Evolutionary conservation across 2,113 vertebrate species (phyloP), one percentile per base, ranked within the genome.

Genomic region (Cacatua alba): DNA sequence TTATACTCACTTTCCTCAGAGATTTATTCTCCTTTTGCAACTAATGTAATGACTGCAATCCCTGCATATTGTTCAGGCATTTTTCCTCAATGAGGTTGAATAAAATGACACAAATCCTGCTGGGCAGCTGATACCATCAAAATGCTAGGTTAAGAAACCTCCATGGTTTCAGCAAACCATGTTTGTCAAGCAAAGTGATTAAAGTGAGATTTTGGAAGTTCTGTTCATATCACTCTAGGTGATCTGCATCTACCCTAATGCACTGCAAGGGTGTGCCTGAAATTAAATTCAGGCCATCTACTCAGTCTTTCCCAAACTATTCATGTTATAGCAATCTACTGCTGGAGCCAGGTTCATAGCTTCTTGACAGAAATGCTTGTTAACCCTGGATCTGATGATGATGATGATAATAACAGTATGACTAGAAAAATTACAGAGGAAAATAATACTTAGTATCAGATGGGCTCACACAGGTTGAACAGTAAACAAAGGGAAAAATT

Each of bases 221-320:
- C 78, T 78, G 35, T 52, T 68, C 5, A 0, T 85, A 91, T 75
- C 83, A 17, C 33, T 76, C 35, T 33, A 43, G 67, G 7, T 93
- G 83, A 94, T 96, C 89, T 91, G 68, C 57, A 44, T 51, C 87
- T 84, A 79, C 48, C 25, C 60, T 69, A 65, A 91, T 37, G 59
- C 74, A 67, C 28, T 86, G 93, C 95, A 93, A 95, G 86, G 68
- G 86, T 80, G 75, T 74, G 64, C 65, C 33, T 53, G 59, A 95
- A 94, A 96, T 95, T 80, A 91, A 96, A 95, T 77, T 84, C 86
- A 72, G 51, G 64, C 59, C 59, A 75, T 80, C 43, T 64, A 67
- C 31, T 84, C 57, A 46, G 68, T 90, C 80, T 81, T 97, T 97
- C 93, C 76, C 95, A 94, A 94, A 88, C n/a, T 44, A 52, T 88